These are phyloP conservation scores for Pygoscelis antarcticus DNA, from an alignment of 2,113 vertebrate genomes.

Conservation along the genomic window DNA sequence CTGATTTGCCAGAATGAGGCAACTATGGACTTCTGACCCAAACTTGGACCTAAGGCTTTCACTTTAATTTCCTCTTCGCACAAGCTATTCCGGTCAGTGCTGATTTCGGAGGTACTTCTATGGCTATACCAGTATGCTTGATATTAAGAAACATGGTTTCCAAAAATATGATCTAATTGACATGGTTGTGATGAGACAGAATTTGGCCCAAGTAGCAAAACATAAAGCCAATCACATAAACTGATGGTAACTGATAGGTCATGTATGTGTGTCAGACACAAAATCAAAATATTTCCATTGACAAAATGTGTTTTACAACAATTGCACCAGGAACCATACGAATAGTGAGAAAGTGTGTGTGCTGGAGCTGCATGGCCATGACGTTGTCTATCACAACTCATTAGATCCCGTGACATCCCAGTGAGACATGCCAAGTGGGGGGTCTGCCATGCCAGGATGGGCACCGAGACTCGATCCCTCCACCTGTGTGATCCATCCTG, in stretches of 20 bases:
- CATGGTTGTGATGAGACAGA: neutral
- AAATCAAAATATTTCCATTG: neutral
- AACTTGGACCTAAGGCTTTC: neutral
- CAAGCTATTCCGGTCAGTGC: neutral
- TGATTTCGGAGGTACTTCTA: neutral
- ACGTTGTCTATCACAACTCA: too few species aligned
- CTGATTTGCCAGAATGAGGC: neutral
- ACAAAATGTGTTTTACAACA: neutral
- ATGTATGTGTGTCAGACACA: fast-evolving
- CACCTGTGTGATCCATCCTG: neutral
- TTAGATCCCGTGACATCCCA: neutral
- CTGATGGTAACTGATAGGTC: neutral
- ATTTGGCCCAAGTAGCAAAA: neutral
- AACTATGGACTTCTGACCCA: neutral
- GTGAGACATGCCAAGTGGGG: neutral
- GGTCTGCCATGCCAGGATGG: neutral
- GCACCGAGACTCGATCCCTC: fast-evolving
- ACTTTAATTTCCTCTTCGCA: neutral
- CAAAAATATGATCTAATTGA: neutral
- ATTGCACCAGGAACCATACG: neutral
- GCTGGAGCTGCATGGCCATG: neutral
- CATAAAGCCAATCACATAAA: neutral
- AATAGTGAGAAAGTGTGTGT: neutral
- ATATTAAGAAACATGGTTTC: neutral
- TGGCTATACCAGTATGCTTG: fast-evolving